A percentile compares a stretch with the other conserved stretches of the same genome.
These are phyloP conservation scores for Cerceris rybyensis DNA, from an alignment of 2,888 invertebrate genomes.

Conservation along the genomic window DNA sequence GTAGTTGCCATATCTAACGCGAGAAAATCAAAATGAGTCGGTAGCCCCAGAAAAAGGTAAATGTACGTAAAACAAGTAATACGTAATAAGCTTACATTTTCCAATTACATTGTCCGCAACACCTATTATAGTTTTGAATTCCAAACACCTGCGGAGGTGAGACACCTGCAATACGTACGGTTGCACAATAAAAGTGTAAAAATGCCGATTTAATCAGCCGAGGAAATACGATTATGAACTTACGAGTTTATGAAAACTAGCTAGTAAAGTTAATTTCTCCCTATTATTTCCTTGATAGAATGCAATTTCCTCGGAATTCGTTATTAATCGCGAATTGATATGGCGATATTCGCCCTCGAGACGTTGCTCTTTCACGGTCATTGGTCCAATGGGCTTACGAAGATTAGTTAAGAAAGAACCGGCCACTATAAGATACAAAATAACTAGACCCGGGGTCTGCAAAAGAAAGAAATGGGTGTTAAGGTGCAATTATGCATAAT, in stretches of 20 bases:
- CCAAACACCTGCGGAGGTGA: constrained; percentile 93
- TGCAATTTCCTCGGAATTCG: constrained; percentile 97
- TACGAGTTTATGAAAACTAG: constrained; percentile 93
- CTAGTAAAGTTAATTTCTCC: constrained; percentile 93
- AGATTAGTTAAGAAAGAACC: constrained; percentile 94
- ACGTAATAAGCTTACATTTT: constrained; percentile 90
- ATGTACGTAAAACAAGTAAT: background rate
- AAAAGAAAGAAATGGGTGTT: constrained; percentile 68
- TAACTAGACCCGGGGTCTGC: constrained; percentile 94
- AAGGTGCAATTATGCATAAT: background rate
- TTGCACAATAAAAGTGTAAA: background rate
- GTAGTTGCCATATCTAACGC: constrained; percentile 94
- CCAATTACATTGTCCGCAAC: constrained; percentile 97
- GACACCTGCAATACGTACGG: constrained; percentile 83
- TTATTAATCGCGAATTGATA: constrained; percentile 97
- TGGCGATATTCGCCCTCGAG: constrained; percentile 99
- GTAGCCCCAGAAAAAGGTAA: background rate
- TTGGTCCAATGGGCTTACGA: constrained; percentile 90
- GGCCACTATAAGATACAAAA: constrained; percentile 93
- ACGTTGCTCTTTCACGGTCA: constrained; percentile 97
- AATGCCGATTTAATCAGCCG: background rate
- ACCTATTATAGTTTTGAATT: constrained; percentile 95
- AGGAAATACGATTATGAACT: constrained; percentile 34
- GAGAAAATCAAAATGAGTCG: constrained; percentile 24
- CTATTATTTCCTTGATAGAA: constrained; percentile 92